Percentiles rank a stretch among this genome's conserved stretches.
Conservation (phyloP, 2,888 invertebrate species). For the Lasioglossum zephyrum region DNA sequence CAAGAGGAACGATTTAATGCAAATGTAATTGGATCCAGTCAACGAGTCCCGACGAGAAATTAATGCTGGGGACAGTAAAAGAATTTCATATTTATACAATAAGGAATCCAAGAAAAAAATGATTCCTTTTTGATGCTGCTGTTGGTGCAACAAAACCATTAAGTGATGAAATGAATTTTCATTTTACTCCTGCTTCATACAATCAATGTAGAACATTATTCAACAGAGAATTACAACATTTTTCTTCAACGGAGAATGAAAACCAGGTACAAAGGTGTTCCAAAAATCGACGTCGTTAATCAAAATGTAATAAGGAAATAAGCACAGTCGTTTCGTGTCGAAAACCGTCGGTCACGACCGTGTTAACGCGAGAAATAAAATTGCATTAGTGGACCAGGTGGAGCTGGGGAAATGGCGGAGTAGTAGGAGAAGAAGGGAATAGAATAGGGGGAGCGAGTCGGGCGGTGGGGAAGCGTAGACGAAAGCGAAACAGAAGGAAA, state of each 20-base stretch:
- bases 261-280: too few species aligned
- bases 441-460: not conserved
- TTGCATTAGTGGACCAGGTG: conserved; percentile 20
- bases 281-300: too few species aligned
- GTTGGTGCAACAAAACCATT: too few species aligned
- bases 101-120: too few species aligned
- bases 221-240: too few species aligned
- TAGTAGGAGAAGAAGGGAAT: not conserved
- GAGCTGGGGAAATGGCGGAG: conserved; percentile 4
- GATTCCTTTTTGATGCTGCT: too few species aligned
- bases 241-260: too few species aligned
- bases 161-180: too few species aligned
- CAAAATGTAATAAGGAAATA: too few species aligned
- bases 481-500: conserved; percentile 45
- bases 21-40: conserved; percentile 58
- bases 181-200: too few species aligned
- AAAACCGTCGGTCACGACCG: not conserved
- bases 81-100: not conserved
- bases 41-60: not conserved
- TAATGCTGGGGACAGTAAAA: not conserved
- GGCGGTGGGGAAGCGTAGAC: not conserved
- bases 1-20: conserved; percentile 47
- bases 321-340: not conserved
- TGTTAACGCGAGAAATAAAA: not conserved
- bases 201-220: too few species aligned